Base-by-base conservation (phyloP, 2,113 vertebrate species). In the Pygoscelis adeliae region DNA sequence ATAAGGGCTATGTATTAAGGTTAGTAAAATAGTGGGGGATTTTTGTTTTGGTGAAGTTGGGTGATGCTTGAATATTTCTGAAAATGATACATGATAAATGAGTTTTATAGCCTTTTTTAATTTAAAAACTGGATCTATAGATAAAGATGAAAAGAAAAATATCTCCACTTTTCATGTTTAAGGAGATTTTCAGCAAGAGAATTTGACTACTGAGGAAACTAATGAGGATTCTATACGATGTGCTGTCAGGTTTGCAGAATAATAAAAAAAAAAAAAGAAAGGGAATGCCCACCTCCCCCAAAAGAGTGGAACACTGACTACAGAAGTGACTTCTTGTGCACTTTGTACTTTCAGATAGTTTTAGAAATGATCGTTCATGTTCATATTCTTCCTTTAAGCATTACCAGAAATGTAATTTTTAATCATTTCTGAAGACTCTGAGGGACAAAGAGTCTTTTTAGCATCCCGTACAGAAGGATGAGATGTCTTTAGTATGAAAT, bases 1-100 rank as follows among this genome's bases (percentile, higher is more conserved):
- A 13, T 61, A 40, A 91, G 53, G 6, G 10, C 90, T 76, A 4
- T 0, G 0, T 52, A 4, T 26, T 47, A 53, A 63, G 1, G 2
- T 30, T 29, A 70, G 42, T 20, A 73, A 80, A 90, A 34, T 10
- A 44, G 22, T 7, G 15, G 30, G 26, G 44, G 44, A 32, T 42
- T 47, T 71, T 30, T 56, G 14, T 72, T 89, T 34, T 71, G 6
- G 52, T 81, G 22, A 32, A 59, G 18, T 32, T 87, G 26, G 8
- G 4, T 38, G 30, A 49, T 84, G 34, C 19, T 84, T 36, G 55
- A 62, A 1, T 77, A 29, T 73, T 91, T 91, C 53, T 89, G 81
- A 65, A 56, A 69, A 80, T 19, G 1, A 34, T 81, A 59, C 6
- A 15, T 8, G 7, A 91, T 8, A 55, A 79, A 17, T 17, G 2